Percentiles rank a stretch among this genome's conserved stretches.
phyloP scores from a whole-genome alignment of 2,797 vertebrate genomes.

The Macroramphosus scolopax region DNA sequence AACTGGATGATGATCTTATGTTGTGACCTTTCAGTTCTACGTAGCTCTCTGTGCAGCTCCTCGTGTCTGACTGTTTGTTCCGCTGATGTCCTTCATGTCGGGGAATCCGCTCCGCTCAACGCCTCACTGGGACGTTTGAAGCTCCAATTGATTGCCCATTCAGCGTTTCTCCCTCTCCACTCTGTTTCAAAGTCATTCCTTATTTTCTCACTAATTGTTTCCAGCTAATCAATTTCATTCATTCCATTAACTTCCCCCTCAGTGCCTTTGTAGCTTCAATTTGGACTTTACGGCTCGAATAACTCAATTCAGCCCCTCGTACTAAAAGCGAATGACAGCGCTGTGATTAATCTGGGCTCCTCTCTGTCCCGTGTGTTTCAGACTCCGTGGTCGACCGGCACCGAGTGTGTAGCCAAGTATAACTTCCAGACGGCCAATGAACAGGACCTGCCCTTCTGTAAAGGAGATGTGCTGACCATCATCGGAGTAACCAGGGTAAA shows the following conservation, averaged over 20 bases:
- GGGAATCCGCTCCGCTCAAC: no score
- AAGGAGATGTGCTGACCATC: conserved; percentile 95
- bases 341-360: conserved; percentile 7
- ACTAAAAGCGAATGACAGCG: neutral
- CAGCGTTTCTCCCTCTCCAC: no score
- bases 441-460: conserved; percentile 96
- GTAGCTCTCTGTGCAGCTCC: neutral
- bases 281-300: no score
- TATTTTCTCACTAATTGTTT: neutral
- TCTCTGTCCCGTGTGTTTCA: conserved; percentile 36
- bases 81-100: no score
- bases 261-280: neutral
- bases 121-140: no score
- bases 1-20: neutral
- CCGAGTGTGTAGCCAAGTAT: conserved; percentile 98
- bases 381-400: conserved; percentile 88
- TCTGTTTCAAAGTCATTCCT: neutral
- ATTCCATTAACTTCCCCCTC: neutral
- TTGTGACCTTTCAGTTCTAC: neutral
- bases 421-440: conserved; percentile 94
- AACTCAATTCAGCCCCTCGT: neutral
- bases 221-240: neutral
- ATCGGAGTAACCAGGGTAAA: conserved; percentile 93
- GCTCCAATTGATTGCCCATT: no score
- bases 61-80: neutral